Evolutionary conservation across 2,888 invertebrate genomes (phyloP).

Genomic region (Cheilosia impressa): DNA sequence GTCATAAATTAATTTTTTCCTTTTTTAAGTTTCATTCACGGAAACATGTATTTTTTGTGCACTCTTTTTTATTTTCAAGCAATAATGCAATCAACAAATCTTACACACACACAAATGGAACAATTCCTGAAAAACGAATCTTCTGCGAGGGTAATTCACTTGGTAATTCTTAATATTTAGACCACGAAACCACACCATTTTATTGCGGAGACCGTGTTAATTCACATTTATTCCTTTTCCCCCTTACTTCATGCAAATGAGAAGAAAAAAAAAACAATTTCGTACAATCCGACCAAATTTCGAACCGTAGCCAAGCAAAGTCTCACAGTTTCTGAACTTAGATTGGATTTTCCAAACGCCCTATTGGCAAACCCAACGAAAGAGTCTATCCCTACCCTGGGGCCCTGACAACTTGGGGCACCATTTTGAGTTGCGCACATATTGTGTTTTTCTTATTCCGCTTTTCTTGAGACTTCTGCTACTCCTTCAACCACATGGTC

Average conservation of each 20-base stretch:
- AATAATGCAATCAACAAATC: conserved; percentile 4
- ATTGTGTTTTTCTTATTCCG: conserved; percentile 40
- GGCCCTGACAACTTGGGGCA: conserved; percentile 46
- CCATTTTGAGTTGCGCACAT: conserved; percentile 71
- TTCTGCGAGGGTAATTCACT: conserved; percentile 43
- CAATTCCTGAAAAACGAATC: conserved; percentile 23
- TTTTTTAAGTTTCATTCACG: conserved; percentile 15
- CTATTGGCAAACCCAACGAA: conserved; percentile 67
- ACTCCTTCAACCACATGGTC: conserved; percentile 55
- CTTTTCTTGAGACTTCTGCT: conserved; percentile 50
- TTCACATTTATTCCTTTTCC: conserved; percentile 55
- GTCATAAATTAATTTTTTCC: conserved; percentile 45
- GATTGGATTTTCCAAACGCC: conserved; percentile 41
- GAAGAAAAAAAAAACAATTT: conserved; percentile 1
- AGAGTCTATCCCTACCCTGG: conserved; percentile 39
- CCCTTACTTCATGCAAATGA: conserved; percentile 4
- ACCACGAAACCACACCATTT: conserved; percentile 37
- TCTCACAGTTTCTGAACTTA: conserved; percentile 82
- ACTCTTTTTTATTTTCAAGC: not conserved
- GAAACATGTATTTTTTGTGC: not conserved
- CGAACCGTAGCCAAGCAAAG: conserved; percentile 80
- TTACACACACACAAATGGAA: conserved; percentile 4
- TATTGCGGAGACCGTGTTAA: conserved; percentile 52
- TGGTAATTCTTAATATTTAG: conserved; percentile 40
- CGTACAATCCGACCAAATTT: conserved; percentile 49